A percentile compares a stretch with the other conserved stretches of the same genome.
Conservation (phyloP, 2,113 vertebrate genomes). For the Eclectus roratus region DNA sequence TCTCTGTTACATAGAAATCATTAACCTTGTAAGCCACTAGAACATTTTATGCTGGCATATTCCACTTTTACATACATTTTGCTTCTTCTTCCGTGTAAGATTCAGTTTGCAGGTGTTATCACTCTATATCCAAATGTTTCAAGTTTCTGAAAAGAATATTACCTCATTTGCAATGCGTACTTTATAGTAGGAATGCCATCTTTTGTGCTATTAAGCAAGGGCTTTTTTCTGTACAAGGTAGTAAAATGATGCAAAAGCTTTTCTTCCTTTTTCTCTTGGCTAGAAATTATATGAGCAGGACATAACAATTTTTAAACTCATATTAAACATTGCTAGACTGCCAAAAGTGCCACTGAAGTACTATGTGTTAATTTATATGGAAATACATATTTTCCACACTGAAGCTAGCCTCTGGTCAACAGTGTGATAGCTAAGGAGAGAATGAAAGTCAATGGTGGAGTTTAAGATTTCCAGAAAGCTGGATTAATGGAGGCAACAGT, state of each 20-base stretch:
- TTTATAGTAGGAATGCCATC: accelerated
- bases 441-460: neutral
- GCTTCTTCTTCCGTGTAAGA: neutral
- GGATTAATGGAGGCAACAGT: neutral
- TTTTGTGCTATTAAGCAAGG: neutral
- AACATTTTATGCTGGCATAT: neutral
- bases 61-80: neutral
- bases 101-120: neutral
- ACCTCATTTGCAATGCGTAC: neutral
- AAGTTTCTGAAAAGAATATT: neutral
- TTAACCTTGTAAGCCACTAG: neutral
- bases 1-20: accelerated
- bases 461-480: neutral
- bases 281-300: neutral
- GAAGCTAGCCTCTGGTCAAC: neutral
- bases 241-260: neutral
- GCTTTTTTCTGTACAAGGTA: neutral
- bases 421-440: neutral
- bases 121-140: neutral
- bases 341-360: neutral
- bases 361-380: neutral
- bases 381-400: neutral
- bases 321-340: neutral
- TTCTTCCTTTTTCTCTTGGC: neutral
- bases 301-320: neutral